Percentiles rank a stretch among this genome's conserved stretches.
These are phyloP conservation scores for Parasteatoda tepidariorum DNA, from an alignment of 1,140 invertebrate genomes.

Conservation along the genomic window DNA sequence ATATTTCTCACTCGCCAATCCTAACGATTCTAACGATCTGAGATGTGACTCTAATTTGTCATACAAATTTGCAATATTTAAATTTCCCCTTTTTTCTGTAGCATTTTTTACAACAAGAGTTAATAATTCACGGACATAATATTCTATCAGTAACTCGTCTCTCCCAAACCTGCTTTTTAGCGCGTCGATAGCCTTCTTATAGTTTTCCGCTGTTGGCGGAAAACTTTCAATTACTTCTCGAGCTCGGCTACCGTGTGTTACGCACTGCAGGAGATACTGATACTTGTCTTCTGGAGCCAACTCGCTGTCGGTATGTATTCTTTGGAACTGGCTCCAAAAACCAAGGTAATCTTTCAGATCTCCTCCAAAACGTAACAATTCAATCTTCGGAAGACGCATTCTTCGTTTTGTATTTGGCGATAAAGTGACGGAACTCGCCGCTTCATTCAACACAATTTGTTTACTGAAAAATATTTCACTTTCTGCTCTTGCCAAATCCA, in stretches of 20 bases:
- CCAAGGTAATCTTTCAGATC: not conserved
- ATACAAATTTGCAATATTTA: not conserved
- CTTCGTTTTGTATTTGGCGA: not conserved
- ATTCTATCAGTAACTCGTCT: not conserved
- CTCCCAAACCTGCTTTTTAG: constrained; percentile 2
- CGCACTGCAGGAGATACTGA: not conserved
- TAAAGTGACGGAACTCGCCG: too few species aligned
- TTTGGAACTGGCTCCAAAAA: constrained; percentile 14
- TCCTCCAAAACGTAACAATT: not conserved
- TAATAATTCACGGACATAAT: constrained; percentile 1
- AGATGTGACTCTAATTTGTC: not conserved
- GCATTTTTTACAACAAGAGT: not conserved
- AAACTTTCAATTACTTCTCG: constrained; percentile 4
- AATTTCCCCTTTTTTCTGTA: not conserved
- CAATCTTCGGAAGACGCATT: not conserved
- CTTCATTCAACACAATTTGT: too few species aligned
- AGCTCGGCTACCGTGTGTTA: not conserved
- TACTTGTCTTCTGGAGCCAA: not conserved
- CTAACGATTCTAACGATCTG: not conserved
- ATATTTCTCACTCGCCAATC: too few species aligned
- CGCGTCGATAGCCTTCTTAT: not conserved
- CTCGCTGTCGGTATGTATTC: not conserved
- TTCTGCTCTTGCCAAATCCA: too few species aligned
- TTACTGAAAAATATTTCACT: too few species aligned
- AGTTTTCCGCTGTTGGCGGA: not conserved